Percentiles rank a stretch among this genome's conserved stretches.
Evolutionary conservation across 2,888 invertebrate species (phyloP).

Genomic region (Eupeodes latifasciatus): DNA sequence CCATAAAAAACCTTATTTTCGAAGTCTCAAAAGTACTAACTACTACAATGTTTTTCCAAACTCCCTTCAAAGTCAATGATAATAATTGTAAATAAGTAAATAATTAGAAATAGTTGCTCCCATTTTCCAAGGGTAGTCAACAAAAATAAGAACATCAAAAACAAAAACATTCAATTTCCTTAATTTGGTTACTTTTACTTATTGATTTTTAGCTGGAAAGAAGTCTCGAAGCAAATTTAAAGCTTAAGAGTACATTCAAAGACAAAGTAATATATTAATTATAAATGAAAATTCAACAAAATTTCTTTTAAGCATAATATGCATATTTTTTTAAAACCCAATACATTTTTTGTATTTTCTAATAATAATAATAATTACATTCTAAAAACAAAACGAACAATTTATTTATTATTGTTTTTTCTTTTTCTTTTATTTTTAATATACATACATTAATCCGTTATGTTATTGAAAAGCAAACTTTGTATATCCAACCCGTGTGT

Average conservation of each 20-base stretch:
- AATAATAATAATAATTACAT: conserved; percentile 58
- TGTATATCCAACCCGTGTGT: conserved; percentile 56
- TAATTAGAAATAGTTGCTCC: background rate
- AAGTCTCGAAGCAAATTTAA: conserved; percentile 46
- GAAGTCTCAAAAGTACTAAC: no score
- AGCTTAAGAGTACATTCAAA: conserved; percentile 37
- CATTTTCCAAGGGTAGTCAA: no score
- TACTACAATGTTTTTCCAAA: no score
- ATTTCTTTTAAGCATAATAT: conserved; percentile 62
- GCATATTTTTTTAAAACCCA: conserved; percentile 68
- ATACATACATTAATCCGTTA: conserved; percentile 55
- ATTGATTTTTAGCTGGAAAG: conserved; percentile 42
- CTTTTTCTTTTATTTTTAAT: conserved; percentile 16
- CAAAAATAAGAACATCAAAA: background rate
- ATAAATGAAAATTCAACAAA: conserved; percentile 54
- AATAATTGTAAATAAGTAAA: no score
- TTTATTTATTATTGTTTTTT: conserved; percentile 22
- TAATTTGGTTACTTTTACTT: conserved; percentile 47
- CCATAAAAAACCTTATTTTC: no score
- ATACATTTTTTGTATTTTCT: conserved; percentile 63
- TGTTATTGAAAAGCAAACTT: conserved; percentile 52
- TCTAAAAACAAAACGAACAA: conserved; percentile 48
- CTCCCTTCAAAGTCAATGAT: no score
- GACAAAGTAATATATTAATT: conserved; percentile 37
- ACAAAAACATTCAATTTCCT: conserved; percentile 21